Evolutionary conservation across 2,888 invertebrate genomes (phyloP).

Genomic region (Dicranocentrus wangi): DNA sequence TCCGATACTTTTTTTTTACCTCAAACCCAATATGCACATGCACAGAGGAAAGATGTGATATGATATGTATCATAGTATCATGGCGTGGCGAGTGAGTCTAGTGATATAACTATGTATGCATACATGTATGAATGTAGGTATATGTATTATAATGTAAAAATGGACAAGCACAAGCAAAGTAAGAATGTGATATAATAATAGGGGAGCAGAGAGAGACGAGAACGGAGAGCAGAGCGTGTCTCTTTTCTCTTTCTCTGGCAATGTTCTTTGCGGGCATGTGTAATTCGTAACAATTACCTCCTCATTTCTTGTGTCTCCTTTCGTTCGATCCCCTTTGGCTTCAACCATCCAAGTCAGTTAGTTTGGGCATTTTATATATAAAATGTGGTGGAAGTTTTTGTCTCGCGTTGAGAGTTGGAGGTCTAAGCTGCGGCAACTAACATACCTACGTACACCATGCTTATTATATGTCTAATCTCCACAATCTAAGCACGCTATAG

Average conservation of each 20-base stretch:
- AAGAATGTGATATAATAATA: conserved; percentile 28
- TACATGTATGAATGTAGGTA: not conserved
- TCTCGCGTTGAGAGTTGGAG: conserved; percentile 35
- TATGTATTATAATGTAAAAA: conserved; percentile 22
- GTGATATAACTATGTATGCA: too few relatives aligned
- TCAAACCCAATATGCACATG: too few relatives aligned
- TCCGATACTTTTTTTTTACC: too few relatives aligned
- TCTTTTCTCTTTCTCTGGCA: conserved; percentile 58
- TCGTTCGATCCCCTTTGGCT: conserved; percentile 65
- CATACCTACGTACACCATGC: too few relatives aligned
- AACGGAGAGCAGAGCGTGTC: conserved; percentile 55
- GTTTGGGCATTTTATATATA: conserved; percentile 56
- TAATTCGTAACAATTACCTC: conserved; percentile 65
- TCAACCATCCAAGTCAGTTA: conserved; percentile 57
- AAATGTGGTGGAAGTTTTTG: conserved; percentile 39
- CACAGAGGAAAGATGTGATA: too few relatives aligned
- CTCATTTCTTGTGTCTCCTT: conserved; percentile 65
- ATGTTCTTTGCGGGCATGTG: conserved; percentile 65
- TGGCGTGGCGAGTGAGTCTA: too few relatives aligned
- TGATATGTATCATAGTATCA: too few relatives aligned
- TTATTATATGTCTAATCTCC: too few relatives aligned
- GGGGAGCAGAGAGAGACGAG: conserved; percentile 5
- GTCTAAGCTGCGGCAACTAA: too few relatives aligned
- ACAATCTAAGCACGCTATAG: too few relatives aligned
- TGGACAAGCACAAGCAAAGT: conserved; percentile 35